Conservation (phyloP, 2,888 invertebrate species). For the Antheraea yamamai region DNA sequence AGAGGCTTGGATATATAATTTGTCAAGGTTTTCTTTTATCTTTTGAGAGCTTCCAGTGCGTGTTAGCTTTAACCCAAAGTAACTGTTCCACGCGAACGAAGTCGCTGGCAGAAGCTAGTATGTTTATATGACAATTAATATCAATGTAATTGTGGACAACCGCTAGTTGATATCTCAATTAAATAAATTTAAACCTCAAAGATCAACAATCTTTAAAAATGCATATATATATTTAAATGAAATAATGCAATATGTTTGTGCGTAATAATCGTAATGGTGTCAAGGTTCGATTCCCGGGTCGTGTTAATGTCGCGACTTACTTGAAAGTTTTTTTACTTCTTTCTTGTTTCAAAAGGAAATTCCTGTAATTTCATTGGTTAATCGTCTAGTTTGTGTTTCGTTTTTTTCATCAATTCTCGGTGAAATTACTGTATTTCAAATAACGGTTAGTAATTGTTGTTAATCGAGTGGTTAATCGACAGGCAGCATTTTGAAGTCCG, state of each 20-base stretch:
- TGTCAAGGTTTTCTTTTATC: too few relatives aligned
- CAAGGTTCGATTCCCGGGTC: slow-evolving; percentile 24
- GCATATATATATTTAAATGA: neutral
- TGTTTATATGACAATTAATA: neutral
- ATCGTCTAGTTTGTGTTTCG: neutral
- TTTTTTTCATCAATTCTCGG: too few relatives aligned
- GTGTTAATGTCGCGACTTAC: slow-evolving; percentile 18
- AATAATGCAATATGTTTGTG: slow-evolving; percentile 20
- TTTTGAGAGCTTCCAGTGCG: too few relatives aligned
- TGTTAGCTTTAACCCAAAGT: too few relatives aligned
- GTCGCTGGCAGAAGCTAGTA: too few relatives aligned
- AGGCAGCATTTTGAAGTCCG: too few relatives aligned
- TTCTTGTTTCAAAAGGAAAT: neutral
- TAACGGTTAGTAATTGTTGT: too few relatives aligned
- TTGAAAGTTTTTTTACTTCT: slow-evolving; percentile 10
- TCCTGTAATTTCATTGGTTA: neutral
- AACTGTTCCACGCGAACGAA: too few relatives aligned
- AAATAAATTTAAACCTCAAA: neutral
- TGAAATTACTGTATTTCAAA: too few relatives aligned
- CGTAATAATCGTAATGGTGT: slow-evolving; percentile 22
- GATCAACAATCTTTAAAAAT: neutral
- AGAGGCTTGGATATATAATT: too few relatives aligned
- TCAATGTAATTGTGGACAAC: neutral
- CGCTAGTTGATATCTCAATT: neutral
- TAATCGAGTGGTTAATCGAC: too few relatives aligned